Evolutionary conservation across 2,888 invertebrate genomes (phyloP).

Genomic region (Imbricaverruca yamaguchii): DNA sequence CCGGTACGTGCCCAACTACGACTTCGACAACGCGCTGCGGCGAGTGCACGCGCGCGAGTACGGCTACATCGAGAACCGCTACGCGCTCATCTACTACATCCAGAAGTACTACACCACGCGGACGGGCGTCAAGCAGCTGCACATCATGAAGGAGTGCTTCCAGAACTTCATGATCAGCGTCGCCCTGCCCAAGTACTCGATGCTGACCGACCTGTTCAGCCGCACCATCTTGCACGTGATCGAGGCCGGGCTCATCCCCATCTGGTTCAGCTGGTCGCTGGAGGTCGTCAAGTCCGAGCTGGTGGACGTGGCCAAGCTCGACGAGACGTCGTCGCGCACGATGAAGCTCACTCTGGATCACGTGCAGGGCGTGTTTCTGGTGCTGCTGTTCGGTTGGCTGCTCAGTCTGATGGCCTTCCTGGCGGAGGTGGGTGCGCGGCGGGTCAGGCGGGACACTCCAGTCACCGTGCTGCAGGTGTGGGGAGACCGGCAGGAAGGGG

Average conservation of each 20-base stretch:
- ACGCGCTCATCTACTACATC: conserved; percentile 15
- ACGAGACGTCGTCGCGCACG: too few relatives aligned
- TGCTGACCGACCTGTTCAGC: conserved; percentile 12
- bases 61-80: conserved; percentile 10
- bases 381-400: neutral
- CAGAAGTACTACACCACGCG: conserved; percentile 17
- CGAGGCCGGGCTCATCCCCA: neutral
- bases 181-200: conserved; percentile 20
- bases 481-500: neutral
- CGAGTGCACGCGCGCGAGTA: neutral
- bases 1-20: conserved; percentile 9
- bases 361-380: conserved; percentile 11
- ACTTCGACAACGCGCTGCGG: conserved; percentile 3
- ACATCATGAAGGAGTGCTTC: conserved; percentile 6
- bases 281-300: neutral
- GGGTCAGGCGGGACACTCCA: neutral
- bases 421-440: neutral
- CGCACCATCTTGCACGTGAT: neutral
- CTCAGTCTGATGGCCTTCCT: neutral
- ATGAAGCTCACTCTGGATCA: neutral
- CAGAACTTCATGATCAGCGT: conserved; percentile 24
- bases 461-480: neutral
- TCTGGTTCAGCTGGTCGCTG: conserved; percentile 22
- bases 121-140: neutral
- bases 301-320: neutral